Conservation (phyloP, 2,797 vertebrate species). For the Bradypus variegatus region DNA sequence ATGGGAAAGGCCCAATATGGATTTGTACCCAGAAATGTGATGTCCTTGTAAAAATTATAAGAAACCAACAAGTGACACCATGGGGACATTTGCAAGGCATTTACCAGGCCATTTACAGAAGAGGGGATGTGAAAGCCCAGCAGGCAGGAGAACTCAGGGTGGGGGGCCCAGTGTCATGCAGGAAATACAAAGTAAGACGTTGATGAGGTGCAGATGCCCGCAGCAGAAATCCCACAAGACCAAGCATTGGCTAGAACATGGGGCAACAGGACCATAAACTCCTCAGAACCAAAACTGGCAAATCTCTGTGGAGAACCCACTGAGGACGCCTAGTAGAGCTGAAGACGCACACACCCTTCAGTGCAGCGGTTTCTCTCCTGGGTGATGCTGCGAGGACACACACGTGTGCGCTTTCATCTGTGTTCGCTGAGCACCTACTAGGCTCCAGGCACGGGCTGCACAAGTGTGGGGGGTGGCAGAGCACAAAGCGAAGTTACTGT, state of each 20-base stretch:
- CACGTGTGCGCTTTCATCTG: no score
- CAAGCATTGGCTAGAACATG: neutral
- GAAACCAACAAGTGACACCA: neutral
- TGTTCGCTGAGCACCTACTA: neutral
- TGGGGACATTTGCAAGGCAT: no score
- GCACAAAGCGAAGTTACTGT: neutral
- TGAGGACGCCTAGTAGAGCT: rapidly evolving
- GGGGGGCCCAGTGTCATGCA: no score
- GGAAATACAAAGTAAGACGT: no score
- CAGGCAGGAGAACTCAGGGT: neutral
- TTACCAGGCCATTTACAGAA: neutral
- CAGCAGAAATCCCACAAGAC: no score
- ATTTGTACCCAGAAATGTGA: neutral
- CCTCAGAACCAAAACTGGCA: neutral
- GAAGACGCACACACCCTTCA: neutral
- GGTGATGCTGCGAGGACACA: neutral
- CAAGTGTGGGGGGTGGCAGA: neutral
- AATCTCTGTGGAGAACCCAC: neutral
- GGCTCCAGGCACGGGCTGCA: neutral
- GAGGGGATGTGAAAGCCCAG: neutral
- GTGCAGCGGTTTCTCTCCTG: rapidly evolving
- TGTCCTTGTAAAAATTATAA: neutral
- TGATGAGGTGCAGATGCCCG: neutral
- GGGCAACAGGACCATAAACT: rapidly evolving
- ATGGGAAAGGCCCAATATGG: no score